Base-by-base conservation (phyloP, 2,888 invertebrate genomes). In the Thyatira batis region DNA sequence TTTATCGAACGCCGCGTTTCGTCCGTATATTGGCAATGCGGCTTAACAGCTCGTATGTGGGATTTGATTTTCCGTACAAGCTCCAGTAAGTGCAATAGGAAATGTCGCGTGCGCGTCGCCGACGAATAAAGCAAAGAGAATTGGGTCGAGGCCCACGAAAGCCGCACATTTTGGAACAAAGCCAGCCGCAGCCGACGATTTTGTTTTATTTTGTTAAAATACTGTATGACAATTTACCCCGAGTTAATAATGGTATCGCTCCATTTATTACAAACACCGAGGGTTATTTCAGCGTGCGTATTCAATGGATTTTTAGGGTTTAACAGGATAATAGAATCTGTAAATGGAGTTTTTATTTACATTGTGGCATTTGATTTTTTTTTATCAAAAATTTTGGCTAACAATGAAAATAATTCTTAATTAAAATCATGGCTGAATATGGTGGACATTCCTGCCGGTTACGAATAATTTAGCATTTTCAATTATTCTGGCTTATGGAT, bases 71-170 rank as follows among this genome's bases (percentile, higher is more conserved):
- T 70, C 67, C 55, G 52, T 70, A 68, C 72, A 69, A 64, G 61
- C 57, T 27, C 55, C 61, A 58, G 74, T 82, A 80, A 84, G 78
- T 85, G 80, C 80, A 83, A 80, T 81, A 82, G 84, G 83, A 85
- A 86, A 82, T 84, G 84, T 87, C 86, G 82, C 80, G 78, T 82
- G 82, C 81, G 69, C 73, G 71, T 76, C 74, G 71, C 73, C 71
- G 76, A 77, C 71, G 79, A 82, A 85, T 87, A 85, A 87, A 87
- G 81, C 82, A 82, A 79, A 75, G 78, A 71, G 84, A 89, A 88
- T 85, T 87, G 79, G 89, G 89, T 89, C 89, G 84, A 77, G 72
- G 71, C 73, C 66, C 71, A 75, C 70, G 69, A 67, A 71, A 81
- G 74, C 60, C 69, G 69, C 74, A 80, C 80, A 76, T 84, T 84